phyloP scores from a whole-genome alignment of 2,113 vertebrate genomes.

The Grammomys surdaster region DNA sequence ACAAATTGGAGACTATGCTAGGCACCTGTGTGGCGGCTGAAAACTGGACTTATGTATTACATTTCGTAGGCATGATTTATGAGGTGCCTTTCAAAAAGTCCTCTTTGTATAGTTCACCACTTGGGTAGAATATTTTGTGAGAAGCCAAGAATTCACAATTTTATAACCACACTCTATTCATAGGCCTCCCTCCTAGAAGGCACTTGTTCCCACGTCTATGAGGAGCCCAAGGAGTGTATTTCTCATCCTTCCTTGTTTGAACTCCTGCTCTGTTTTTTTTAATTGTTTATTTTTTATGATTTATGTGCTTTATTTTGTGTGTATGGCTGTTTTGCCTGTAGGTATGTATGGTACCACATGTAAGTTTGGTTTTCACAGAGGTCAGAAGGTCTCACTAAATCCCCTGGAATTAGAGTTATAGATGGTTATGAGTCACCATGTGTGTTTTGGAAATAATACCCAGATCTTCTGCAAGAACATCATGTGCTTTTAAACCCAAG shows the following conservation, averaged over 20 bases:
- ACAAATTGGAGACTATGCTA: constrained; percentile 72
- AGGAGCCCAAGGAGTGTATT: background rate
- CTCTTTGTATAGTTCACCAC: constrained; percentile 77
- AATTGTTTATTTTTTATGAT: background rate
- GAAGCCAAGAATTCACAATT: constrained; percentile 77
- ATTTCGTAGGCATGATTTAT: constrained; percentile 76
- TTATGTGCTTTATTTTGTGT: background rate
- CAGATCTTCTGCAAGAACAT: background rate
- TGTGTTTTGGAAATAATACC: background rate
- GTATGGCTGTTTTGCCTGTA: background rate
- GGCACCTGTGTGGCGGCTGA: constrained; percentile 60
- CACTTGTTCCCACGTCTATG: background rate
- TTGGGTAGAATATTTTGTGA: constrained; percentile 77
- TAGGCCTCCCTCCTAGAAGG: background rate
- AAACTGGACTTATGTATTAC: constrained; percentile 38
- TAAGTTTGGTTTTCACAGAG: background rate
- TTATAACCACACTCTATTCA: constrained; percentile 57
- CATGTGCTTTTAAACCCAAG: background rate
- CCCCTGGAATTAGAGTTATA: too few relatives aligned
- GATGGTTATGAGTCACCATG: background rate
- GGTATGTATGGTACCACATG: background rate
- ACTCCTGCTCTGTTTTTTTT: background rate
- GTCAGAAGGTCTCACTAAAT: background rate
- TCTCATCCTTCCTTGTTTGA: background rate
- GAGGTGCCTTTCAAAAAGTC: constrained; percentile 78